These are phyloP conservation scores for Sussaba pulchella DNA, from an alignment of 2,888 invertebrate species.

Conservation along the genomic window DNA sequence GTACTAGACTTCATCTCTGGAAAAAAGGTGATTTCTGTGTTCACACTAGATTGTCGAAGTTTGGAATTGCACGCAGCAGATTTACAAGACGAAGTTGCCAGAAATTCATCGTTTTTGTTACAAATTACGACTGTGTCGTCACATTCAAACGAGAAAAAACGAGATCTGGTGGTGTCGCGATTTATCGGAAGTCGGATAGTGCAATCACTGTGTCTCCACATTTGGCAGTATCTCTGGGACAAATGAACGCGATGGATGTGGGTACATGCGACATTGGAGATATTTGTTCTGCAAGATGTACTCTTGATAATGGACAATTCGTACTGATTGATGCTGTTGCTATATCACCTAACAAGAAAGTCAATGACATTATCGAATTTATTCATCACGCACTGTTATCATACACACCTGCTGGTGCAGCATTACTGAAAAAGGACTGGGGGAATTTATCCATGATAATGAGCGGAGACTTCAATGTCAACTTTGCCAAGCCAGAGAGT, in stretches of 20 bases:
- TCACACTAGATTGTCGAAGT: background rate
- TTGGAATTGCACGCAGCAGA: background rate
- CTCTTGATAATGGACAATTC: too few relatives aligned
- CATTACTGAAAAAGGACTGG: too few relatives aligned
- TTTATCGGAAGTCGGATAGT: background rate
- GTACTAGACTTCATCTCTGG: background rate
- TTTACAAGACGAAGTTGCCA: background rate
- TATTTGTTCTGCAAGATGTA: too few relatives aligned
- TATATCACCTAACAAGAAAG: too few relatives aligned
- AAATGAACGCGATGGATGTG: background rate
- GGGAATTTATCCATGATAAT: background rate
- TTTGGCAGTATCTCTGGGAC: background rate
- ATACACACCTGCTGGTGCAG: too few relatives aligned
- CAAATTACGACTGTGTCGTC: background rate
- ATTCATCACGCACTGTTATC: too few relatives aligned
- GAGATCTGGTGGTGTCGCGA: background rate
- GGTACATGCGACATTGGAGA: too few relatives aligned
- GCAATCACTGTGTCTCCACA: background rate
- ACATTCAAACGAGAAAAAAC: background rate
- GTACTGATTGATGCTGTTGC: too few relatives aligned
- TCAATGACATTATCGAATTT: too few relatives aligned
- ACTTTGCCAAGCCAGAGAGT: slow-evolving; percentile 3
- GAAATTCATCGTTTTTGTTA: too few relatives aligned
- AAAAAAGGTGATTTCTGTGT: background rate
- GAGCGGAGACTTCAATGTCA: slow-evolving; percentile 17